Base-by-base conservation (phyloP, 1,140 invertebrate genomes). In the Sinonovacula constricta region DNA sequence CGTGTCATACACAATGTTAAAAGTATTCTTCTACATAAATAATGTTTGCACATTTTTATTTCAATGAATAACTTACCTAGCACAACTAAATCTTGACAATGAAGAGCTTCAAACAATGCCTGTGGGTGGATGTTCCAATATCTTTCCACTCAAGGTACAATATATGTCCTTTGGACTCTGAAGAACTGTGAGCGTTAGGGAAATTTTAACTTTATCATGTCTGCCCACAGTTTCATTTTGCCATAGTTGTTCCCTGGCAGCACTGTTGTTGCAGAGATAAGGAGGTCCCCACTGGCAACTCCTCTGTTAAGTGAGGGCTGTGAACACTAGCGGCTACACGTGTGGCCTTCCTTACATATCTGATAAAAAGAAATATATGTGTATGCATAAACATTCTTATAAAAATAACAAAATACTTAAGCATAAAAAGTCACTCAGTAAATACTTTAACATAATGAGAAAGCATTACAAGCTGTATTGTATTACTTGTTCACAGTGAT, bases 211-310 rank as follows among this genome's bases (percentile, higher is more conserved):
- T 62, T 26, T 3, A 5, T 10, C n/a, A n/a, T n/a, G n/a, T n/a
- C n/a, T n/a, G n/a, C n/a, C n/a, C n/a, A n/a, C n/a, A n/a, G n/a
- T n/a, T n/a, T 28, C n/a, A 3, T 7, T 33, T 62, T 22, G 24
- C 7, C 22, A 28, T 30, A 62, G 26, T 22, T 28, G n/a, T n/a
- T n/a, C n/a, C n/a, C n/a, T 49, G 45, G n/a, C 10, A 49, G 45
- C 10, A 49, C 45, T 49, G 45, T 49, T 49, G 45, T 49, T 49
- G 45, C 45, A 49, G 45, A 49, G 45, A 49, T 49, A 49, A 49
- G 45, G 45, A 49, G n/a, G 45, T 49, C 45, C 10, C 45, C 45
- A n/a, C 10, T 12, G 45, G n/a, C 10, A 49, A 49, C 45, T n/a
- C 45, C 45, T 49, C 45, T 49, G 45, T 49, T 49, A 10, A 49